Conservation (phyloP, 2,113 vertebrate genomes). For the Plotosus lineatus region DNA sequence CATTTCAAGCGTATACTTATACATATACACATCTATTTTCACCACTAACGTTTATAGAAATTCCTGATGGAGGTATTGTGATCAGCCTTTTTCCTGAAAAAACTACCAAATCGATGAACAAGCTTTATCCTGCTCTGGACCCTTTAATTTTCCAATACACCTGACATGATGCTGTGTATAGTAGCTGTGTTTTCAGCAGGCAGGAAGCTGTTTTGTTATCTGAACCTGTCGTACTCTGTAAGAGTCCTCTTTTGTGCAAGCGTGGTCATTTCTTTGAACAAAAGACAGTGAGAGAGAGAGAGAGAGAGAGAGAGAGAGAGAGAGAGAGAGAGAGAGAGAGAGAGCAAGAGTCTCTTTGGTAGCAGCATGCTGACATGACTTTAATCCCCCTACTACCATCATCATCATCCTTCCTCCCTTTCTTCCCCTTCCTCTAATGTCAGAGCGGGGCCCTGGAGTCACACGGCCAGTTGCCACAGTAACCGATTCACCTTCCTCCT, state of each 20-base stretch:
- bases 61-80: too few species aligned
- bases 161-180: neutral
- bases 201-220: constrained; percentile 23
- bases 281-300: constrained; percentile 57
- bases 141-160: neutral
- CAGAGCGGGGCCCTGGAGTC: constrained; percentile 66
- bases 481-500: constrained; percentile 70
- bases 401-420: constrained; percentile 40
- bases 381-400: constrained; percentile 57
- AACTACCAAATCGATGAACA: too few species aligned
- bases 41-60: too few species aligned
- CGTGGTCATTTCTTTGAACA: constrained; percentile 62
- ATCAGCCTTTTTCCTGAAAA: too few species aligned
- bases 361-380: constrained; percentile 71
- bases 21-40: too few species aligned
- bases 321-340: too few species aligned
- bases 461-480: constrained; percentile 76
- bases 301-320: too few species aligned
- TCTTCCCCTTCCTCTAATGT: constrained; percentile 59
- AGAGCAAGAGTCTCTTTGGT: too few species aligned
- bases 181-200: constrained; percentile 15
- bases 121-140: neutral
- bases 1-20: too few species aligned
- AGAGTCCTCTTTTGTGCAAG: constrained; percentile 72
- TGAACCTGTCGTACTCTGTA: constrained; percentile 58